These are phyloP conservation scores for Elymnias hypermnestra DNA, from an alignment of 1,140 invertebrate species.

Conservation along the genomic window DNA sequence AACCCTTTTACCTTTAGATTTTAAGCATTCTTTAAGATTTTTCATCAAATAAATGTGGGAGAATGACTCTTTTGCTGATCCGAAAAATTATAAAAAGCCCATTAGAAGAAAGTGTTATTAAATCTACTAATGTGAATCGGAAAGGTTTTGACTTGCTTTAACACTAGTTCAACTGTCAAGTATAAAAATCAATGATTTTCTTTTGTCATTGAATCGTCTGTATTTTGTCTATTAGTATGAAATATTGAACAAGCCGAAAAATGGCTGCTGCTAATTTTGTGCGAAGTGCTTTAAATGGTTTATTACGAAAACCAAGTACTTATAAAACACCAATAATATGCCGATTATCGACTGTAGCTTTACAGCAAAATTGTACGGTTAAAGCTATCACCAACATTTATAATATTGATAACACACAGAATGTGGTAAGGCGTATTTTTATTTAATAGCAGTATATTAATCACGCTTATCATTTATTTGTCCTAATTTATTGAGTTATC, in stretches of 20 bases:
- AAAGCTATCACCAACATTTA: conserved; percentile 43
- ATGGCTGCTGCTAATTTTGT: conserved; percentile 67
- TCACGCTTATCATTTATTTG: conserved; percentile 1
- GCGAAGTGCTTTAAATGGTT: conserved; percentile 61
- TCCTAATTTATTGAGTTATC: neutral
- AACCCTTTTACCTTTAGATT: no score
- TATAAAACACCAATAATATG: conserved; percentile 56
- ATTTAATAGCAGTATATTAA: conserved; percentile 24
- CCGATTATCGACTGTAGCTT: conserved; percentile 51
- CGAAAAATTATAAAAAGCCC: no score
- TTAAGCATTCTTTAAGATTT: no score
- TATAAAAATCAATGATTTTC: no score
- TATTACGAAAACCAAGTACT: conserved; percentile 56
- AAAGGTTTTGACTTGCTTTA: no score
- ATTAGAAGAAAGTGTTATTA: no score
- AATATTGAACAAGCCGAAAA: conserved; percentile 30
- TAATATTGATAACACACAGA: conserved; percentile 38
- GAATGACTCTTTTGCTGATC: no score
- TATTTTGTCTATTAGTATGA: neutral
- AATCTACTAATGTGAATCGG: no score
- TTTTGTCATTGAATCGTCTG: no score
- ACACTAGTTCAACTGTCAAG: no score
- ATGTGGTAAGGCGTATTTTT: conserved; percentile 59
- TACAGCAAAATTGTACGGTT: conserved; percentile 55
- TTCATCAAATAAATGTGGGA: no score